phyloP scores from a whole-genome alignment of 2,797 vertebrate species.

The Parauchenoglanis punctatus region DNA sequence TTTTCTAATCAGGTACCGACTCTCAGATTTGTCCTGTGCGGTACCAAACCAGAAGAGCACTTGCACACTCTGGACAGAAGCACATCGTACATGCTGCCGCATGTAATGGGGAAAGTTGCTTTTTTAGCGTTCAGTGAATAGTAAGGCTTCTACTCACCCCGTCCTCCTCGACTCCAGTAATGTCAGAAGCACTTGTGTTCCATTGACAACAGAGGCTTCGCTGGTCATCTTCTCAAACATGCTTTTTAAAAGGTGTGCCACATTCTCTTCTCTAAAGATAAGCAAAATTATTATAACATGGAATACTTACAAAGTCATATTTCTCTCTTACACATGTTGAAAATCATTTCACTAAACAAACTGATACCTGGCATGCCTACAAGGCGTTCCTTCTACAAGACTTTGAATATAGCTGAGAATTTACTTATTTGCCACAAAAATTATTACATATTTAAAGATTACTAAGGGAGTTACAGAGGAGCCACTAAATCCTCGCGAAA shows the following conservation, averaged over 20 bases:
- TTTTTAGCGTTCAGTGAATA: not conserved
- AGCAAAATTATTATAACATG: not conserved
- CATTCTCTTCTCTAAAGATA: slow-evolving; percentile 85
- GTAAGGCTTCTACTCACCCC: slow-evolving; percentile 77
- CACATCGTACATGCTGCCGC: not conserved
- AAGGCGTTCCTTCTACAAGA: too few relatives aligned
- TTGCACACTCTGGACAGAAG: too few relatives aligned
- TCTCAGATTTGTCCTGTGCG: too few relatives aligned
- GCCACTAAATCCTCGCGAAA: not conserved
- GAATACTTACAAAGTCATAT: not conserved
- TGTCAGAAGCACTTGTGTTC: slow-evolving; percentile 93
- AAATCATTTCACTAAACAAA: not conserved
- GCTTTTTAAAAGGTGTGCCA: slow-evolving; percentile 89
- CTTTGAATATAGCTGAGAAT: not conserved
- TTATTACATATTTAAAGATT: not conserved
- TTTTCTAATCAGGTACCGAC: not conserved
- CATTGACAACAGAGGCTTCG: slow-evolving; percentile 90
- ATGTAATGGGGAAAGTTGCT: not conserved
- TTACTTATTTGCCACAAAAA: not conserved
- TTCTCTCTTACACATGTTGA: not conserved
- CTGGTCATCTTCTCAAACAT: slow-evolving; percentile 91
- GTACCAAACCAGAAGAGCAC: too few relatives aligned
- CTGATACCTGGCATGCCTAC: too few relatives aligned
- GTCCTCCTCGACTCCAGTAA: slow-evolving; percentile 90
- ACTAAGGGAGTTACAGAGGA: not conserved